Base-by-base conservation (phyloP, 1,140 invertebrate species). In the Temnothorax curvispinosus region DNA sequence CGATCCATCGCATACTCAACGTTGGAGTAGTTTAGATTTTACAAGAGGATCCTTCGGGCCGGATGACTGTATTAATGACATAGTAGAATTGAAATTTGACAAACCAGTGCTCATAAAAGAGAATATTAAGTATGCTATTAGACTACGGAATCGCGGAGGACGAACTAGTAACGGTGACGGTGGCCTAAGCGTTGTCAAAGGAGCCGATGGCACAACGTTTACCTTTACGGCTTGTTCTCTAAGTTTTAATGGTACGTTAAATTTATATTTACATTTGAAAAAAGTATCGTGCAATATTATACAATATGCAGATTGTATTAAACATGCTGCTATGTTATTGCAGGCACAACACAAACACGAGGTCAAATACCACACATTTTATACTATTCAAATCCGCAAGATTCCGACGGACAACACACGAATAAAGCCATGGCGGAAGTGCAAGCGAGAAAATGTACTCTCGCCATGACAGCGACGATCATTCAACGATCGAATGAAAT, bases 301-400 rank as follows among this genome's bases (percentile, higher is more conserved):
- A 21, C 2, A n/a, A 15, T 74, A 27, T 64, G 58, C 8, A n/a
- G 11, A 62, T 3, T 69, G 13, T 56, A 41, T 47, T 44, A 64
- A 88, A 88, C 41, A 44, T 13, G 64, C 74, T 27, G 27, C 27
- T 81, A n/a, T 67, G 60, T 74, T 74, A 18, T 47, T 69, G 8
- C n/a, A 94, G 94, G 94, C 47, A 95, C 99, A 0, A 99, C 98
- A 4, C 97, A 99, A 89, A 98, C 97, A 0, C 96, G 99, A 56
- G 99, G 99, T 60, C 99, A 99, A 95, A 97, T 99, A 90, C 99
- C 99, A 0, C 97, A 98, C 91, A 97, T 99, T 76, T 96, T 99
- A 7, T 99, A 99, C 94, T 99, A 98, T 92, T 97, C 97, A 91
- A 95, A 95, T 90, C 96, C 96, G 52, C 95, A 96, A 80, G 94